Conservation (phyloP, 2,797 vertebrate species). For the Streptopelia turtur region DNA sequence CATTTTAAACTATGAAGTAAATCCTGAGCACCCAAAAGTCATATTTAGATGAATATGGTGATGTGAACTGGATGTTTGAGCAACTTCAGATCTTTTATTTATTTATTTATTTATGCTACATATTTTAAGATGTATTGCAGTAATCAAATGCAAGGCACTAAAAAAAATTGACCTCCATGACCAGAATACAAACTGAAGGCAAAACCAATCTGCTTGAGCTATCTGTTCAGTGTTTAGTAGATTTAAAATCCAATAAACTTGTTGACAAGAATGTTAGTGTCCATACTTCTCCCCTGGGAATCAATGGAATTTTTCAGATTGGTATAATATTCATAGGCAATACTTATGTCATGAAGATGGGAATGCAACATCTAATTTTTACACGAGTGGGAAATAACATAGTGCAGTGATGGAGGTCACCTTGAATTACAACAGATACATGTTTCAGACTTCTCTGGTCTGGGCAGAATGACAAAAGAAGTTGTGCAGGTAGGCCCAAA, state of each 20-base stretch:
- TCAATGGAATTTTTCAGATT: slow-evolving; percentile 21
- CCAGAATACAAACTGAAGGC: neutral
- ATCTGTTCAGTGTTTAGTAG: slow-evolving; percentile 2
- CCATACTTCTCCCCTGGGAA: neutral
- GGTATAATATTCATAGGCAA: neutral
- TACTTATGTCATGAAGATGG: neutral
- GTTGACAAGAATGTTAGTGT: slow-evolving; percentile 21
- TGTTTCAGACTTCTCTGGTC: neutral
- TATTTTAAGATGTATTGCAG: neutral
- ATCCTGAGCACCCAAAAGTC: neutral
- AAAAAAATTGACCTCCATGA: neutral
- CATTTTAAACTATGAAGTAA: neutral
- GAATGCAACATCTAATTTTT: slow-evolving; percentile 5
- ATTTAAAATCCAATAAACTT: slow-evolving; percentile 43
- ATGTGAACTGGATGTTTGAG: neutral
- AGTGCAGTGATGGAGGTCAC: neutral
- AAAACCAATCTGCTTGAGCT: slow-evolving; percentile 12
- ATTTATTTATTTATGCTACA: neutral
- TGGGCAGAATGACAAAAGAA: neutral
- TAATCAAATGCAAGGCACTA: neutral
- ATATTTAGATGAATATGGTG: neutral
- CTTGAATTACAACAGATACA: slow-evolving; percentile 20
- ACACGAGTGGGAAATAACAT: neutral
- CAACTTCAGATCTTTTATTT: neutral
- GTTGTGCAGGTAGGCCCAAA: neutral